Base-by-base conservation (phyloP, 2,113 vertebrate species). In the Raja brachyura region DNA sequence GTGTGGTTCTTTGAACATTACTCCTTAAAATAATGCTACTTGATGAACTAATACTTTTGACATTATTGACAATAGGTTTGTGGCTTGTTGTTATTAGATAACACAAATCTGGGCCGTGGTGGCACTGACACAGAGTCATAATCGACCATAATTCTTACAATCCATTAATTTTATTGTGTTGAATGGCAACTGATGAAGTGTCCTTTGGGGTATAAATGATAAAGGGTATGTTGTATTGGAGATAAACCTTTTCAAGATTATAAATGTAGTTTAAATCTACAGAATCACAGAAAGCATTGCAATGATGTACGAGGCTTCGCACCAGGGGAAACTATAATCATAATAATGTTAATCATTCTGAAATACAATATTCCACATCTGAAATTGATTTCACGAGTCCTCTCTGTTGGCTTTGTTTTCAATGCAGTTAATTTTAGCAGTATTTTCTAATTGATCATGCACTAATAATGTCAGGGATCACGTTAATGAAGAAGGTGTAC, bases 401-500 rank as follows among this genome's bases (percentile, higher is more conserved):
- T 6, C 20, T 83, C 39, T 25, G 79, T 56, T 83, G 48, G 20
- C 28, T 61, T 61, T 13, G 56, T 56, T 61, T 86, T 25, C 5
- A 61, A 86, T 28, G 61, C 81, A 16, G 54, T 56, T 59, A 86
- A 59, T 86, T 86, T 61, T 56, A n/a, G 54, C 81, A 61, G 81
- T 25, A 61, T 59, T 86, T 28, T 28, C 22, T 56, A 86, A 86
- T n/a, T 86, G 59, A 61, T 86, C 25, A 59, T 61, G 25, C 16
- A 11, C 59, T 59, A 54, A 86, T 86, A 16, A 25, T 61, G 16
- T 86, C 81, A 86, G 81, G 61, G 56, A 22, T 14, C n/a, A n/a
- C n/a, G 56, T 56, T 86, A 86, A 86, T 86, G 81, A 86, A 83
- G 48, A 83, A 86, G 56, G 81, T 86, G 81, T 61, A 59, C 54